Evolutionary conservation across 1,140 invertebrate genomes (phyloP), one percentile per base, ranked within the genome.

Genomic region (Globodera rostochiensis): DNA sequence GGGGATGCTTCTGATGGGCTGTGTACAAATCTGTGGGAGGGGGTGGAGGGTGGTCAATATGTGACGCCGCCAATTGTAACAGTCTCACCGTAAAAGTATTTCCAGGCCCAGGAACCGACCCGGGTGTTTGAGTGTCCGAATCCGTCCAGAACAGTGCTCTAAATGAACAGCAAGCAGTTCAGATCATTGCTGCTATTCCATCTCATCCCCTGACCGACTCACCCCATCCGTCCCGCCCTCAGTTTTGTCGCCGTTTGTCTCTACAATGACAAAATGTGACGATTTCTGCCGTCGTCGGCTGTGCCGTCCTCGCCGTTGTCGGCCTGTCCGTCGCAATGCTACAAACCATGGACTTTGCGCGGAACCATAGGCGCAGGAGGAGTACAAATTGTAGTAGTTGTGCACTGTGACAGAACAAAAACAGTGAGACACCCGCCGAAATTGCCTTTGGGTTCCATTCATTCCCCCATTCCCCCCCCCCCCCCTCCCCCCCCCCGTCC

Each of bases 321-420:
- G 70, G n/a, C 84, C 84, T 15, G 83, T 85, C 57, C 83, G 86
- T 8, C 85, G 75, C 64, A 85, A 36, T 13, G 84, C 83, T 8
- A 85, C 82, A 75, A 86, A 85, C 84, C 84, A 85, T 9, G 85
- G 76, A 49, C 21, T 36, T 69, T 82, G 60, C 3, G 49, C 57
- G 21, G 77, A 47, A 6, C 85, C 82, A 64, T 87, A 70, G 25
- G 82, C 73, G 79, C 84, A 85, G 4, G 81, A 84, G 4, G 84
- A 85, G 73, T 85, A 85, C 25, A 85, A 45, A 74, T 85, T 85
- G 82, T 84, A 85, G 25, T 71, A 71, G 21, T 71, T 71, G 69
- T 71, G 69, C 69, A 71, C 69, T 71, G 21, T n/a, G n/a, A n/a
- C n/a, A n/a, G n/a, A n/a, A n/a, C n/a, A n/a, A n/a, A n/a, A n/a